Conservation (phyloP, 2,797 vertebrate genomes). For the Sebastes elongatus region DNA sequence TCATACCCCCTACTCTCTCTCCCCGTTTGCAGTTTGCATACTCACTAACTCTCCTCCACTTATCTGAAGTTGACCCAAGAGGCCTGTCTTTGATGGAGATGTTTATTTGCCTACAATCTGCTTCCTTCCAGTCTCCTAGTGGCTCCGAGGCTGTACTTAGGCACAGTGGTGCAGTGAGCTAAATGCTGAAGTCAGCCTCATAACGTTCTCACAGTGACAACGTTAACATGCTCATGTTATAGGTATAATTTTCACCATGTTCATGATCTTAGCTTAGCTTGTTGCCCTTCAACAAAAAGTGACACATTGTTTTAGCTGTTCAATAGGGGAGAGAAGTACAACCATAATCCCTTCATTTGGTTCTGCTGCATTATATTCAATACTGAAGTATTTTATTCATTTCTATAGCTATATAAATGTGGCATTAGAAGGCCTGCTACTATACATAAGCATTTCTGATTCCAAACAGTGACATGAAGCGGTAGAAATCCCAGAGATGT, state of each 20-base stretch:
- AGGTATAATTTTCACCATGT: neutral
- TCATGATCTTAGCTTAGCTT: neutral
- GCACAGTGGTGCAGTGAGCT: neutral
- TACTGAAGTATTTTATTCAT: neutral
- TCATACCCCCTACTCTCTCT: no score
- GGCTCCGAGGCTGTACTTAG: no score
- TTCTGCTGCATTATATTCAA: neutral
- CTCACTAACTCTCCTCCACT: neutral
- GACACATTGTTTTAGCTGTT: neutral
- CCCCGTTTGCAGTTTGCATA: no score
- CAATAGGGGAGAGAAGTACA: neutral
- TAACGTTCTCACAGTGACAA: neutral
- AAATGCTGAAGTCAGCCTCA: neutral
- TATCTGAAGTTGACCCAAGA: constrained; percentile 17
- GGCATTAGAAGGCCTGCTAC: neutral
- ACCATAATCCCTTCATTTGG: neutral
- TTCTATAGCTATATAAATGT: neutral
- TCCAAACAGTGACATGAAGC: neutral
- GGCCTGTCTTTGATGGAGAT: constrained; percentile 13
- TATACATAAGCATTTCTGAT: neutral
- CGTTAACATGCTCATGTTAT: neutral
- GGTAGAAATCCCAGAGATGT: neutral
- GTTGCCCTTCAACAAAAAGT: neutral
- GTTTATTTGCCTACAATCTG: constrained; percentile 8
- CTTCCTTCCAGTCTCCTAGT: neutral